phyloP scores from a whole-genome alignment of 2,797 vertebrate species.

The Siniperca undulata region DNA sequence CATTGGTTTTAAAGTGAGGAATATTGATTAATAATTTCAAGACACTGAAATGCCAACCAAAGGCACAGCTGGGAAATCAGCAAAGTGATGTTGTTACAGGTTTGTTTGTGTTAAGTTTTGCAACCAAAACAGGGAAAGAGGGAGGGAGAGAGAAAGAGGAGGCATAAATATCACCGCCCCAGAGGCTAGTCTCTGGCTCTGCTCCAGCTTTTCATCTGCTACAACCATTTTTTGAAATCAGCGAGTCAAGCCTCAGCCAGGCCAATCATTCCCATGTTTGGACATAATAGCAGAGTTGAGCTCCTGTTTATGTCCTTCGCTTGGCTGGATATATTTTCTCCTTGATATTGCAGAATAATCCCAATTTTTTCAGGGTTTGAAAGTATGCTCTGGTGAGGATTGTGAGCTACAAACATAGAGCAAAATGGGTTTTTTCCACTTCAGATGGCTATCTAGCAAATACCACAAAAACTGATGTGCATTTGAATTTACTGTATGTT shows the following conservation, averaged over 20 bases:
- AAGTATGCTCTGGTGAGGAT: conserved; percentile 32
- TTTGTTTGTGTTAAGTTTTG: conserved; percentile 30
- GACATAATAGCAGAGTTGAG: conserved; percentile 59
- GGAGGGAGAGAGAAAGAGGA: conserved; percentile 9
- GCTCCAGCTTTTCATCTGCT: conserved; percentile 57
- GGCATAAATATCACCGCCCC: conserved; percentile 40
- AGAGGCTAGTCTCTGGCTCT: conserved; percentile 32
- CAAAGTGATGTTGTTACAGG: not conserved
- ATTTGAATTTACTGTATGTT: conserved; percentile 28
- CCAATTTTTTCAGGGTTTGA: conserved; percentile 31
- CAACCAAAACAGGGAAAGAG: conserved; percentile 24
- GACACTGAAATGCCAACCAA: conserved; percentile 4
- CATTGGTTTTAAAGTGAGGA: not conserved
- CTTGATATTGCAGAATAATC: conserved; percentile 31
- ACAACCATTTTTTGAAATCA: conserved; percentile 47
- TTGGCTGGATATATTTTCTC: conserved; percentile 66
- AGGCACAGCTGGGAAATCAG: conserved; percentile 4
- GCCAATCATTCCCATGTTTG: conserved; percentile 61
- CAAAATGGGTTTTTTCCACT: not conserved
- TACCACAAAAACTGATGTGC: conserved; percentile 3
- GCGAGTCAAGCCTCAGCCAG: conserved; percentile 44
- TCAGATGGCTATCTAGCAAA: conserved; percentile 32
- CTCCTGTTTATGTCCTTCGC: conserved; percentile 57
- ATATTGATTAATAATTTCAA: conserved; percentile 11
- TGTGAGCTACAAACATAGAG: conserved; percentile 18